Conservation (phyloP, 1,140 invertebrate species). For the Eupristina koningsbergeri region DNA sequence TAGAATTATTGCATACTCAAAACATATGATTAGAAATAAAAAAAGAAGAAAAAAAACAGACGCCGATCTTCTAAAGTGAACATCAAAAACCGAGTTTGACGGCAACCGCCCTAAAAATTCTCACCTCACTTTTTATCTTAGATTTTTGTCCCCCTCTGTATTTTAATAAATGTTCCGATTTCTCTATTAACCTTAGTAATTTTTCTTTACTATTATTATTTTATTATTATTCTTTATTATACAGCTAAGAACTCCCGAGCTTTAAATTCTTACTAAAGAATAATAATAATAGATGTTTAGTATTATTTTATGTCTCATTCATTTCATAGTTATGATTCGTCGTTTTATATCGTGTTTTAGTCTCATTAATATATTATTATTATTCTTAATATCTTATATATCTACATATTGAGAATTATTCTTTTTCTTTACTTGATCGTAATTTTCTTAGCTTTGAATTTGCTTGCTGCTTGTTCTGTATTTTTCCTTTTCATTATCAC, state of each 20-base stretch:
- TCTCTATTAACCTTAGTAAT: slow-evolving; percentile 31
- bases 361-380: slow-evolving; percentile 57
- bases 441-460: slow-evolving; percentile 41
- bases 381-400: slow-evolving; percentile 54
- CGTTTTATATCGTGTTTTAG: slow-evolving; percentile 45
- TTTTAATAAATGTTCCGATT: slow-evolving; percentile 24
- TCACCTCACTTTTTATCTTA: background rate
- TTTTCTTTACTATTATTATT: slow-evolving; percentile 36
- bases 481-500: slow-evolving; percentile 47
- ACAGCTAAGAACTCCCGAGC: slow-evolving; percentile 56
- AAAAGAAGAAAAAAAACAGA: slow-evolving; percentile 32
- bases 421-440: slow-evolving; percentile 33
- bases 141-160: slow-evolving; percentile 13
- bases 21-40: background rate
- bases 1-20: background rate
- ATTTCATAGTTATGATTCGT: slow-evolving; percentile 12
- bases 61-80: background rate
- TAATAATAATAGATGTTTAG: slow-evolving; percentile 51
- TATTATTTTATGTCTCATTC: slow-evolving; percentile 20
- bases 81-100: slow-evolving; percentile 34
- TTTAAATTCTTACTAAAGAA: slow-evolving; percentile 47
- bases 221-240: slow-evolving; percentile 50
- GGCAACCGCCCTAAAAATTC: slow-evolving; percentile 42
- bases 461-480: slow-evolving; percentile 43
- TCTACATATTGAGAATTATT: slow-evolving; percentile 61